phyloP scores from a whole-genome alignment of 2,113 vertebrate genomes.

The Antechinus flavipes region DNA sequence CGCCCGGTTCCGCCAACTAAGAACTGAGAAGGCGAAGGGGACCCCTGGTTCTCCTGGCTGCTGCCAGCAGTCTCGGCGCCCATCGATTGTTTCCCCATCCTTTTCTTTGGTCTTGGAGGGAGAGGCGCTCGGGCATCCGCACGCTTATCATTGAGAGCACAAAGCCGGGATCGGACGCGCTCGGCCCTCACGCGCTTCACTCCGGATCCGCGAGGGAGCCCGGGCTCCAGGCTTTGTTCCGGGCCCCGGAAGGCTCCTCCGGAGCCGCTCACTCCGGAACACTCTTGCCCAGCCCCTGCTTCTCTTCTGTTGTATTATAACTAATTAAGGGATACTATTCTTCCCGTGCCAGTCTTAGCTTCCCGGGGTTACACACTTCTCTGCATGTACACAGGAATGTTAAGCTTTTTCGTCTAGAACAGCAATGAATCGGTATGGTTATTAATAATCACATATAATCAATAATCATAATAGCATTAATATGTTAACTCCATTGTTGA shows the following conservation, averaged over 20 bases:
- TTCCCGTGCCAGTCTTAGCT: conserved; percentile 25
- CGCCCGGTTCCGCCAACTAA: no score
- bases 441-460: no score
- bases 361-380: not conserved
- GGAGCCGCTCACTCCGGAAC: not conserved
- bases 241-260: not conserved
- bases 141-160: conserved; percentile 21
- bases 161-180: not conserved
- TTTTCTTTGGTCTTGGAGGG: conserved; percentile 37
- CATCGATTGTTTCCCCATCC: not conserved
- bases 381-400: conserved; percentile 3
- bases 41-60: no score
- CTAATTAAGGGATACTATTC: conserved; percentile 4
- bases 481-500: not conserved
- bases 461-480: not conserved
- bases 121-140: conserved; percentile 10
- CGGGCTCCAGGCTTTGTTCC: not conserved
- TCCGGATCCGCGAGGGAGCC: not conserved
- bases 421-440: no score
- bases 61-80: not conserved
- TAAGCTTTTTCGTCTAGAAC: conserved; percentile 12
- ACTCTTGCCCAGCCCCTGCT: not conserved
- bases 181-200: not conserved
- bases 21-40: no score
- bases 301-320: not conserved